Conservation (phyloP, 1,140 invertebrate genomes). For the Eciton burchellii region DNA sequence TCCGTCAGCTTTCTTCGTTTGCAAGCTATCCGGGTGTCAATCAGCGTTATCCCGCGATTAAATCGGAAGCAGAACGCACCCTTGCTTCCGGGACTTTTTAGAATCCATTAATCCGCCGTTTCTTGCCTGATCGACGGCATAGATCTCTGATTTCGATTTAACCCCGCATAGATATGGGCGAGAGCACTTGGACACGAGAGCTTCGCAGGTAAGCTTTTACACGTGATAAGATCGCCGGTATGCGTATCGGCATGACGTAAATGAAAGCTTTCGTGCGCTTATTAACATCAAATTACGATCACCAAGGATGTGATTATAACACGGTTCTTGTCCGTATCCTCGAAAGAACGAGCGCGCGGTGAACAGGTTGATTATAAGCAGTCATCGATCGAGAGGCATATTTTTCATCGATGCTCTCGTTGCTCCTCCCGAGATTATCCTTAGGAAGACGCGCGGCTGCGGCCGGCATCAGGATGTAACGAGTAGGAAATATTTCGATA, state of each 20-base stretch:
- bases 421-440: slow-evolving; percentile 7
- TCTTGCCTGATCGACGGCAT: background rate
- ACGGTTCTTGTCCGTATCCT: slow-evolving; percentile 34
- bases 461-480: slow-evolving; percentile 10
- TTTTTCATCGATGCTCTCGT: slow-evolving; percentile 27
- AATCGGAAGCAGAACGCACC: background rate
- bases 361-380: slow-evolving; percentile 39
- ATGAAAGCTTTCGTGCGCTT: slow-evolving; percentile 56
- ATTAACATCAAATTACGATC: slow-evolving; percentile 65
- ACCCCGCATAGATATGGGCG: background rate
- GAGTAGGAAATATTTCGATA: slow-evolving; percentile 11
- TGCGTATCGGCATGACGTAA: slow-evolving; percentile 17
- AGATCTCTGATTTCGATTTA: too few species aligned
- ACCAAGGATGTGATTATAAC: slow-evolving; percentile 58
- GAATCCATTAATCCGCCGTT: background rate
- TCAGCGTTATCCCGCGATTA: too few species aligned
- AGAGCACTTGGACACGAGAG: background rate
- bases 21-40: too few species aligned
- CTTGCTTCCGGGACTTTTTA: background rate
- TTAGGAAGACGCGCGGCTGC: slow-evolving; percentile 17
- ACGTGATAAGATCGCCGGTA: background rate
- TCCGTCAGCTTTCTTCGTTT: too few species aligned
- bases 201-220: slow-evolving; percentile 39
- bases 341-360: slow-evolving; percentile 46
- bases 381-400: slow-evolving; percentile 19